Base-by-base conservation (phyloP, 53 echinoderm and acorn worm species). In the Zoroaster sp. region DNA sequence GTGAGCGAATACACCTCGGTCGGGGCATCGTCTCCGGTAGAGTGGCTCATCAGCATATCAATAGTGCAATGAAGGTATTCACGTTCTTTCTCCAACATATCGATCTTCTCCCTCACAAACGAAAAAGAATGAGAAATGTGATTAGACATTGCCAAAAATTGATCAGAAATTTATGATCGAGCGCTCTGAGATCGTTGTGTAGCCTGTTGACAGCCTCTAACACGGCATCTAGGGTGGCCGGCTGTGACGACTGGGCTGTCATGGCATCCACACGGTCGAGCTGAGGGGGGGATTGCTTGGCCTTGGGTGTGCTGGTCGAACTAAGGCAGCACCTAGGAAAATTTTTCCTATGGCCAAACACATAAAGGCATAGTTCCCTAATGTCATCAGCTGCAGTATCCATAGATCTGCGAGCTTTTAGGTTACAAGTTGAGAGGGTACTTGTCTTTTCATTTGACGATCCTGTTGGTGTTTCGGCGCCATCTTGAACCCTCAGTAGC, bases 31-130 rank as follows among this genome's bases (percentile, higher is more conserved):
- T 37, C 76, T 39, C 46, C 76, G n/a, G 42, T 31, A 5, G 76
- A 75, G 31, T 43, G 46, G 43, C 76, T 75, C 76, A 75, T 75
- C 8, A 75, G 76, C 76, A 75, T 75, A 39, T 75, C 76, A 75
- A 75, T 75, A 14, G 76, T 75, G 42, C 43, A 75, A 75, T 75
- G 76, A n/a, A 75, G 76, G 8, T 75, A 15, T n/a, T 39, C 30
- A 15, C 41, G 42, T 75, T 75, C 38, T n/a, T 75, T 75, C 46
- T 75, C 76, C 46, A 75, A 75, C 7, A 20, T 40, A n/a, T 75
- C 39, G 11, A 75, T 75, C 17, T 75, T 75, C 42, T 75, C 45
- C 42, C 41, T 75, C 46, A 43, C 76, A 75, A 25, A 75, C 28
- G 42, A 75, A 39, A 25, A 63, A 63, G 65, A 46, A 8, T 43